Conservation (phyloP, 2,888 invertebrate species). For the Macropis europaea region DNA sequence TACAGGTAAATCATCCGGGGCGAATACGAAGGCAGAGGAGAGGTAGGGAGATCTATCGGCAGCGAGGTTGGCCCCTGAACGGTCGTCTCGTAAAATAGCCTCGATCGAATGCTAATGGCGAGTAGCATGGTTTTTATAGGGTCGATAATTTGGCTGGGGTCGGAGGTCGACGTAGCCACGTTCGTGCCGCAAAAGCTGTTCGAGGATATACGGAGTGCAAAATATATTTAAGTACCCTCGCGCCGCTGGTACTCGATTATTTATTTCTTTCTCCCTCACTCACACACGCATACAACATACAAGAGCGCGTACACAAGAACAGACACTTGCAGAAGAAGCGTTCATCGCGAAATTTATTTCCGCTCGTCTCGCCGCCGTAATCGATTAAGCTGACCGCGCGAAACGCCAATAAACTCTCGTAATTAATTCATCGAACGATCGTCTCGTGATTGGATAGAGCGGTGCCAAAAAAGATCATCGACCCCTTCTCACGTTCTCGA, state of each 20-base stretch:
- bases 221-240: slow-evolving; percentile 54
- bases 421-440: slow-evolving; percentile 28
- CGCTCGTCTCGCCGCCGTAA: slow-evolving; percentile 30
- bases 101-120: slow-evolving; percentile 61
- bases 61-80: slow-evolving; percentile 37
- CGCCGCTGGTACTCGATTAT: slow-evolving; percentile 57
- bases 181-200: slow-evolving; percentile 13
- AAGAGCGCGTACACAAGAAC: too few relatives aligned
- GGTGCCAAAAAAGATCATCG: not conserved
- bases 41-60: slow-evolving; percentile 38
- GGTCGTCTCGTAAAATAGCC: slow-evolving; percentile 52
- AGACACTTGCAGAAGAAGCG: too few relatives aligned
- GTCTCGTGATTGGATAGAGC: slow-evolving; percentile 13
- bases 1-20: slow-evolving; percentile 22
- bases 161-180: slow-evolving; percentile 42
- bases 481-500: slow-evolving; percentile 37
- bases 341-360: slow-evolving; percentile 49
- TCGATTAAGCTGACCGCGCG: slow-evolving; percentile 26
- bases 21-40: slow-evolving; percentile 15
- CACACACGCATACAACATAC: too few relatives aligned
- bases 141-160: slow-evolving; percentile 59
- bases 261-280: slow-evolving; percentile 34
- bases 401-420: slow-evolving; percentile 41
- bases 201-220: slow-evolving; percentile 50
- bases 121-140: slow-evolving; percentile 59